A percentile compares a stretch with the other conserved stretches of the same genome.
phyloP scores from a whole-genome alignment of 2,113 vertebrate species.

The Triplophysa tibetana region DNA sequence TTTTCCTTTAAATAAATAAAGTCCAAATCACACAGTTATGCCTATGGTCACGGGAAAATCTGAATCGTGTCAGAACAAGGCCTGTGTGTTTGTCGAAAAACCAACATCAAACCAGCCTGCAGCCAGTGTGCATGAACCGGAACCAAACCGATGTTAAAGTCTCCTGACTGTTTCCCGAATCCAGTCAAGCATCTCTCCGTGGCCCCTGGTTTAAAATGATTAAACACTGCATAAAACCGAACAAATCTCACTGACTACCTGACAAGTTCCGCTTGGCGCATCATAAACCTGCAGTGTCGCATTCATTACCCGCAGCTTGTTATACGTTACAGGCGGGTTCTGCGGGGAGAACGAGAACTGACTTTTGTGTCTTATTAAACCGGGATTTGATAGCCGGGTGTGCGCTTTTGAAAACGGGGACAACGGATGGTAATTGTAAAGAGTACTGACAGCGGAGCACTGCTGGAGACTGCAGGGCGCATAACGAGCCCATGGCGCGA shows the following conservation, averaged over 20 bases:
- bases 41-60: background rate
- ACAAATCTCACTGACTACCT: constrained; percentile 23
- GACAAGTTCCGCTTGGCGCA: background rate
- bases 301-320: constrained; percentile 33
- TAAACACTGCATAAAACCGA: constrained; percentile 24
- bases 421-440: constrained; percentile 26
- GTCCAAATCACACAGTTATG: constrained; percentile 10
- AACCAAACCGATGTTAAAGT: background rate
- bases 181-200: constrained; percentile 13
- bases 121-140: constrained; percentile 9
- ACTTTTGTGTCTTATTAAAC: constrained; percentile 29
- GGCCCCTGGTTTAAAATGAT: constrained; percentile 31
- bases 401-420: background rate
- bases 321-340: constrained; percentile 2
- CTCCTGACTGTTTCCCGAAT: background rate
- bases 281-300: constrained; percentile 31
- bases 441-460: background rate
- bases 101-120: constrained; percentile 13
- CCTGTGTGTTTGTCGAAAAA: background rate
- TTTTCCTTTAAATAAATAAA: background rate
- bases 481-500: constrained; percentile 1
- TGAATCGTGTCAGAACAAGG: background rate
- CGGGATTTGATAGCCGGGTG: constrained; percentile 7
- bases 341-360: background rate
- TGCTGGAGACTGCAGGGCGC: constrained; percentile 2